Evolutionary conservation across 1,140 invertebrate species (phyloP).

Genomic region (Sesamia nonagrioides): DNA sequence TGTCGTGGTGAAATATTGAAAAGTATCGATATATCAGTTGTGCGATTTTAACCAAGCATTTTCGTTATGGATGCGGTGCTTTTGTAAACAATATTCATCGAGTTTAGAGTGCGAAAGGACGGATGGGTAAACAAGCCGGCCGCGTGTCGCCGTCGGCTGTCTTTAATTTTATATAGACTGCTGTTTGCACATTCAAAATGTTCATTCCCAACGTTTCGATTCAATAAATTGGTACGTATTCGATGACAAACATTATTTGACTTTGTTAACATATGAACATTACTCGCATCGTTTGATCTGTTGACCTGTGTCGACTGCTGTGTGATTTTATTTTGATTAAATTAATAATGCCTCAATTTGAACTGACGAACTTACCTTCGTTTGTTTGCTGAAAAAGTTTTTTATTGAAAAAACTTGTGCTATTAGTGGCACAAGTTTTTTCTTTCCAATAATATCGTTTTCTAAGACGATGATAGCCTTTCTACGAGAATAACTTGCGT

Average conservation of each 20-base stretch:
- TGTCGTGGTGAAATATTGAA: conserved; percentile 55
- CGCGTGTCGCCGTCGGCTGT: conserved; percentile 63
- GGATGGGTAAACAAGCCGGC: conserved; percentile 53
- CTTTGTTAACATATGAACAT: conserved; percentile 40
- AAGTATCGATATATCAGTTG: conserved; percentile 61
- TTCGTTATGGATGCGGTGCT: conserved; percentile 77
- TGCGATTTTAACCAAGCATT: conserved; percentile 73
- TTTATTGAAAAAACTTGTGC: no score
- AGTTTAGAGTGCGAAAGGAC: conserved; percentile 49
- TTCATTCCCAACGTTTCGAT: conserved; percentile 56
- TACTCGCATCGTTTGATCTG: conserved; percentile 42
- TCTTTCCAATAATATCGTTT: conserved; percentile 1
- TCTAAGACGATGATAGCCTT: background rate
- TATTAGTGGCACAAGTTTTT: conserved; percentile 24
- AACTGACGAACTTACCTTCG: no score
- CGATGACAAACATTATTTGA: conserved; percentile 56
- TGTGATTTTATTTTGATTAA: no score
- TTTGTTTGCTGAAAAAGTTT: no score
- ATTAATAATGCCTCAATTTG: no score
- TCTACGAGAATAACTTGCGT: conserved; percentile 16
- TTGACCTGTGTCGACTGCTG: conserved; percentile 24
- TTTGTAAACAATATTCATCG: conserved; percentile 78
- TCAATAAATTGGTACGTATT: conserved; percentile 56
- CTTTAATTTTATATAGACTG: conserved; percentile 70
- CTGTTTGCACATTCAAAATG: conserved; percentile 58